A percentile compares a stretch with the other conserved stretches of the same genome.
Conservation (phyloP, 2,888 invertebrate species). For the Tuta absoluta region DNA sequence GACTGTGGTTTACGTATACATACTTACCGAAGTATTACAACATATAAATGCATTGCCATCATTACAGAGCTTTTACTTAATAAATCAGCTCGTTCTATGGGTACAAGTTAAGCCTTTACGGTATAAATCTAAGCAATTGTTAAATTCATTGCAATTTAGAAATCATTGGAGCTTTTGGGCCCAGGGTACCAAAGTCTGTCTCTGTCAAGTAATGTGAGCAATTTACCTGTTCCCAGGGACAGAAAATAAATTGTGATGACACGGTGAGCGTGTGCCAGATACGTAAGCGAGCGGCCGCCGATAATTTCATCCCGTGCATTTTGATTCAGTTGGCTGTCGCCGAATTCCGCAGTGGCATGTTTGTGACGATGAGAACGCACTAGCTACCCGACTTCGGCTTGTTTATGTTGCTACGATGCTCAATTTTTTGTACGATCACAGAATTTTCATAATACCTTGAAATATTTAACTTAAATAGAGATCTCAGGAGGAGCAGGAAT, state of each 20-base stretch:
- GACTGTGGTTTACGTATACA: background rate
- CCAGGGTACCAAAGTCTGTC: constrained; percentile 44
- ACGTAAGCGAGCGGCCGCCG: constrained; percentile 52
- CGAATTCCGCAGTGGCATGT: constrained; percentile 51
- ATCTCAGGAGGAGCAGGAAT: no score
- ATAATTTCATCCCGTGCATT: constrained; percentile 66
- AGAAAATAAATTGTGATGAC: constrained; percentile 61
- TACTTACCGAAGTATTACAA: background rate
- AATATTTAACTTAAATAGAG: background rate
- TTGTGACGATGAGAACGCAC: constrained; percentile 44
- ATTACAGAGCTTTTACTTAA: background rate
- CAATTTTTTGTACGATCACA: background rate
- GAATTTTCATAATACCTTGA: background rate
- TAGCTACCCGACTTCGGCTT: constrained; percentile 3
- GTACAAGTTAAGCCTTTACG: constrained; percentile 14
- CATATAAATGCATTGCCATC: background rate
- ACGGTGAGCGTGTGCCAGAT: constrained; percentile 60
- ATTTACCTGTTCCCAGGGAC: constrained; percentile 57
- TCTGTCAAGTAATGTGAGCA: constrained; percentile 47
- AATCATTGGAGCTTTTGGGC: constrained; percentile 49
- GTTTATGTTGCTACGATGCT: constrained; percentile 5
- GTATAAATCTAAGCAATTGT: constrained; percentile 38
- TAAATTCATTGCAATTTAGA: constrained; percentile 52
- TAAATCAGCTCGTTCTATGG: background rate
- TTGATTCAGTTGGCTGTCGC: constrained; percentile 51